These are phyloP conservation scores for Drosophila mercatorum DNA, from an alignment of 2,888 invertebrate genomes.

Conservation along the genomic window DNA sequence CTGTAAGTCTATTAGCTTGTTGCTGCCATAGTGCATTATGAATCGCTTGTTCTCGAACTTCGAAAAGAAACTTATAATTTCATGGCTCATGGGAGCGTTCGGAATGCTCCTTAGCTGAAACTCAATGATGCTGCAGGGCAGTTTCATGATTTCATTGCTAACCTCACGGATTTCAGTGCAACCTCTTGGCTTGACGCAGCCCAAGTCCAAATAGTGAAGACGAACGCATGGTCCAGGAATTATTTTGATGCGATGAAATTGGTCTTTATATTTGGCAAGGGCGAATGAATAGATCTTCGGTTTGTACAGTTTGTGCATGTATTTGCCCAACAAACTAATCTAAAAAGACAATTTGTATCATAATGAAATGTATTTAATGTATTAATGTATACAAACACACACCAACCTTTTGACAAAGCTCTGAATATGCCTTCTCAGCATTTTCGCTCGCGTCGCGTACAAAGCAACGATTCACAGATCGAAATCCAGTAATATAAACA, in stretches of 20 bases:
- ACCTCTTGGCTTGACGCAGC: slow-evolving; percentile 1
- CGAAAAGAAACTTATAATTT: slow-evolving; percentile 11
- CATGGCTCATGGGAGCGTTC: neutral
- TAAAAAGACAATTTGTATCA: slow-evolving; percentile 4
- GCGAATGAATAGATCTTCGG: slow-evolving; percentile 3
- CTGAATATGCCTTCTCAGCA: slow-evolving; percentile 32
- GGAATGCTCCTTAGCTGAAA: slow-evolving; percentile 37
- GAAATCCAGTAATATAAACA: slow-evolving; percentile 41
- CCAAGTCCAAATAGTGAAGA: slow-evolving; percentile 40
- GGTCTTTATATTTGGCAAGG: slow-evolving; percentile 25
- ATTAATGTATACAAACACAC: neutral
- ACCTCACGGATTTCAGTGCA: slow-evolving; percentile 28
- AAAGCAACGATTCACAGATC: slow-evolving; percentile 47
- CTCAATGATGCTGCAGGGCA: slow-evolving; percentile 31
- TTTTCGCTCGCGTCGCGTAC: slow-evolving; percentile 40
- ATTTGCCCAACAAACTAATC: slow-evolving; percentile 31
- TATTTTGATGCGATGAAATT: slow-evolving; percentile 30
- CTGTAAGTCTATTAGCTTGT: slow-evolving; percentile 25
- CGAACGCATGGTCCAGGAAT: neutral
- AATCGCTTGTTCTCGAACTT: slow-evolving; percentile 33
- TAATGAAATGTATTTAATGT: neutral
- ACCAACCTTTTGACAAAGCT: slow-evolving; percentile 40
- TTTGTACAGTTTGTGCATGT: slow-evolving; percentile 13
- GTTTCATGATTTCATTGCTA: slow-evolving; percentile 28
- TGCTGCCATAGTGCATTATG: neutral